Evolutionary conservation across 2,113 vertebrate genomes (phyloP).

Genomic region (Pungitius pungitius): DNA sequence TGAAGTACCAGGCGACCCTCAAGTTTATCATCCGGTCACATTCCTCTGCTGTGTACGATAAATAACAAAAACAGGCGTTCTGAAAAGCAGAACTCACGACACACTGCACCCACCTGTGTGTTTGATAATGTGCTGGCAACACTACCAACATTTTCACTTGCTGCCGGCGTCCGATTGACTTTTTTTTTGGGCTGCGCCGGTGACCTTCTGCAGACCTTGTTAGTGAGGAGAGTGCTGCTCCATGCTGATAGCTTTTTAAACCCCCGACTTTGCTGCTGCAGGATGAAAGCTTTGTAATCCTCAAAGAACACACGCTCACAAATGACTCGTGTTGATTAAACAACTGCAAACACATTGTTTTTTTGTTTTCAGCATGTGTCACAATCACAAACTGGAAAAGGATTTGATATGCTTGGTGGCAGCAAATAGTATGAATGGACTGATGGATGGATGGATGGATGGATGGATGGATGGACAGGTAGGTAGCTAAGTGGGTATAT

Average conservation of each 20-base stretch:
- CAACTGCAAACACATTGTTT: not conserved
- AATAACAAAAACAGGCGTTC: not conserved
- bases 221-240: conserved; percentile 12
- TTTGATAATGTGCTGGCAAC: conserved; percentile 13
- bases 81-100: not conserved
- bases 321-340: conserved; percentile 24
- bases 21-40: not conserved
- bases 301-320: conserved; percentile 31
- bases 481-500: too few relatives aligned
- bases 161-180: conserved; percentile 3
- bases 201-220: conserved; percentile 4
- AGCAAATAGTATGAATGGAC: not conserved
- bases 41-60: too few relatives aligned
- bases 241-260: conserved; percentile 23
- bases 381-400: not conserved
- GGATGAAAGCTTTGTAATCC: conserved; percentile 42
- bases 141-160: not conserved
- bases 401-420: not conserved
- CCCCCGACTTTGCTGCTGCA: conserved; percentile 22
- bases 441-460: not conserved
- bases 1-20: not conserved
- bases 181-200: not conserved
- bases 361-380: conserved; percentile 21
- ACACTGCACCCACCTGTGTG: not conserved
- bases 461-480: too few relatives aligned